phyloP scores from a whole-genome alignment of 2,113 vertebrate genomes.

The Saguinus imperator region DNA sequence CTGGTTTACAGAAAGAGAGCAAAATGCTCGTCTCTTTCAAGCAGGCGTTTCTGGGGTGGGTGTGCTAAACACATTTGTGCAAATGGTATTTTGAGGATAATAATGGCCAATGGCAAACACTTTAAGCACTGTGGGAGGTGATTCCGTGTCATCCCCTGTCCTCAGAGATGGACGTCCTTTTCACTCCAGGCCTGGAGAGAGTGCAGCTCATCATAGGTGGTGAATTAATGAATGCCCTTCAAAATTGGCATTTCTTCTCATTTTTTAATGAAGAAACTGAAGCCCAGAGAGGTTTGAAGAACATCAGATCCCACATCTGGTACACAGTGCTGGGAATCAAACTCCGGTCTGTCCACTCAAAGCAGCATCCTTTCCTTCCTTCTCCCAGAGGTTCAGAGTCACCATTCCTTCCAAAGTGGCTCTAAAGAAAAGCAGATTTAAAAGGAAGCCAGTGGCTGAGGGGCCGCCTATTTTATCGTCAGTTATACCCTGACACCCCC shows the following conservation, averaged over 20 bases:
- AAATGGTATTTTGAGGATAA: not conserved
- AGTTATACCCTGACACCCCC: rapidly evolving
- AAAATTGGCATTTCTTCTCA: not conserved
- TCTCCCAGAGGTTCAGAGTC: not conserved
- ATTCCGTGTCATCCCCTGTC: rapidly evolving
- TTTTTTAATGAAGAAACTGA: not conserved
- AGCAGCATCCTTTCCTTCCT: no score
- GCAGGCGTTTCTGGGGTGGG: not conserved
- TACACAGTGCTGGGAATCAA: not conserved
- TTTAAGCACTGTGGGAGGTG: no score
- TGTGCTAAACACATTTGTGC: not conserved
- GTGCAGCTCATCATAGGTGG: not conserved
- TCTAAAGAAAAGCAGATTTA: not conserved
- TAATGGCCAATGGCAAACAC: no score
- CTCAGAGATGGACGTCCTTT: not conserved
- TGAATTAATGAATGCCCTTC: no score
- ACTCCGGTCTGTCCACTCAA: not conserved
- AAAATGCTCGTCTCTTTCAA: not conserved
- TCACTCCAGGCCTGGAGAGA: not conserved
- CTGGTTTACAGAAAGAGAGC: no score
- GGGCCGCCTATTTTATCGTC: no score
- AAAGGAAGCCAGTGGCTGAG: not conserved
- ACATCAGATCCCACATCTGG: not conserved
- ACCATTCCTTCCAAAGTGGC: not conserved
- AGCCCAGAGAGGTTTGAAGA: not conserved